Percentiles rank a stretch among this genome's conserved stretches.
phyloP scores from a whole-genome alignment of 2,797 vertebrate genomes.

The Falco concolor region DNA sequence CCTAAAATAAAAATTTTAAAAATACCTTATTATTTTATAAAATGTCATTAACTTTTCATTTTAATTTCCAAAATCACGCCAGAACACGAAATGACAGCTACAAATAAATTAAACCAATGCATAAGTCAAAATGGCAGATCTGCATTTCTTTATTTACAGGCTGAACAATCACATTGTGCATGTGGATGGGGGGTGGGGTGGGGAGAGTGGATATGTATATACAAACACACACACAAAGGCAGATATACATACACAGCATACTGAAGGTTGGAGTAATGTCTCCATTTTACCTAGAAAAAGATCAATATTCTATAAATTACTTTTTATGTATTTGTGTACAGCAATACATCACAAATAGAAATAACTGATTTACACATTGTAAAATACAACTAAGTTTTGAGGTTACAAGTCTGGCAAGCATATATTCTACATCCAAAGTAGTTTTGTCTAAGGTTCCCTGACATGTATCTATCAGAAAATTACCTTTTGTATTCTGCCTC shows the following conservation, averaged over 20 bases:
- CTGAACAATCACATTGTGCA: background rate
- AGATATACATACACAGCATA: background rate
- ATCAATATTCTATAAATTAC: background rate
- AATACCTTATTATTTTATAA: background rate
- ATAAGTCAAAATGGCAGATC: background rate
- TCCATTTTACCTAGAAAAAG: background rate
- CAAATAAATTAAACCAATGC: background rate
- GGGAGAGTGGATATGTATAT: no score
- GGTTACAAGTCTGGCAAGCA: background rate
- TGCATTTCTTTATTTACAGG: background rate
- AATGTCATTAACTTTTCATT: background rate
- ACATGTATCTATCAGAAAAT: constrained; percentile 54
- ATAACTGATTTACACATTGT: background rate
- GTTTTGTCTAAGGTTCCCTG: constrained; percentile 24
- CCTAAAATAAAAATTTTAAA: background rate
- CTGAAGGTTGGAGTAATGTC: background rate
- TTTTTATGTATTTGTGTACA: background rate
- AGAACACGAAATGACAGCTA: background rate
- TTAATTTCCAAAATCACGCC: background rate
- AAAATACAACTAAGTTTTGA: constrained; percentile 12
- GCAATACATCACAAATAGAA: background rate
- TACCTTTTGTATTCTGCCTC: constrained; percentile 30
- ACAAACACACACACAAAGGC: background rate
- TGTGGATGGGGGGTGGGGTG: fast-evolving
- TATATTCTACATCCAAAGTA: background rate